phyloP scores from a whole-genome alignment of 64 coral and sea anemone genomes.

The Stichodactyla mertensii region DNA sequence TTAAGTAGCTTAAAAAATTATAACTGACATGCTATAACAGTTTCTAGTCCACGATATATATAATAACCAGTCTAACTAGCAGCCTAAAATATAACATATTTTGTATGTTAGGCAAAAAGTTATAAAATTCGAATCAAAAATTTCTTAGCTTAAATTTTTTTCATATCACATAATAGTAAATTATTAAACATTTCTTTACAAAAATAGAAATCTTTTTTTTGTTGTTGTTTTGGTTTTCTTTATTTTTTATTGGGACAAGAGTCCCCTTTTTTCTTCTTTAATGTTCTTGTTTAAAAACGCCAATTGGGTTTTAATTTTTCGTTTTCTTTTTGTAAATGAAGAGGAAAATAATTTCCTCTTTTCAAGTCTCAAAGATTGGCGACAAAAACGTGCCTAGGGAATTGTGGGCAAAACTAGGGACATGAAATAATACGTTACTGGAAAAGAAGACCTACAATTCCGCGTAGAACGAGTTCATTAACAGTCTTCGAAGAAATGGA shows the following conservation, averaged over 20 bases:
- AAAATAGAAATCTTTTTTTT: neutral
- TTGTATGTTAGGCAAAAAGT: neutral
- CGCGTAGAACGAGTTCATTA: no score
- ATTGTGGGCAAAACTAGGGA: no score
- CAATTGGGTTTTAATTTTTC: neutral
- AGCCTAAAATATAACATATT: neutral
- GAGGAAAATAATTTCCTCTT: neutral
- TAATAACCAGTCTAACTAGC: neutral
- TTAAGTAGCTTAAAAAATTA: neutral
- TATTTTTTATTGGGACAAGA: neutral
- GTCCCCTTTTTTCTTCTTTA: neutral
- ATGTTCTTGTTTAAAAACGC: neutral
- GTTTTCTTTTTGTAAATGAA: neutral
- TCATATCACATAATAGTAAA: neutral
- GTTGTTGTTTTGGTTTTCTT: neutral
- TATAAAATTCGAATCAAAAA: neutral
- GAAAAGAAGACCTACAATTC: no score
- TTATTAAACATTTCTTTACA: neutral
- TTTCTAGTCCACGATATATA: neutral
- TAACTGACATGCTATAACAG: neutral
- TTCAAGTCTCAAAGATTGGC: neutral
- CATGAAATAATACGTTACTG: no score
- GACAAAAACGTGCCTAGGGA: neutral
- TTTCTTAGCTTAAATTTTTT: neutral
- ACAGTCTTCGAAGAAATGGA: no score